A percentile compares a stretch with the other conserved stretches of the same genome.
These are phyloP conservation scores for Loris lydekkerianus DNA, from an alignment of 2,797 vertebrate species.

Conservation along the genomic window DNA sequence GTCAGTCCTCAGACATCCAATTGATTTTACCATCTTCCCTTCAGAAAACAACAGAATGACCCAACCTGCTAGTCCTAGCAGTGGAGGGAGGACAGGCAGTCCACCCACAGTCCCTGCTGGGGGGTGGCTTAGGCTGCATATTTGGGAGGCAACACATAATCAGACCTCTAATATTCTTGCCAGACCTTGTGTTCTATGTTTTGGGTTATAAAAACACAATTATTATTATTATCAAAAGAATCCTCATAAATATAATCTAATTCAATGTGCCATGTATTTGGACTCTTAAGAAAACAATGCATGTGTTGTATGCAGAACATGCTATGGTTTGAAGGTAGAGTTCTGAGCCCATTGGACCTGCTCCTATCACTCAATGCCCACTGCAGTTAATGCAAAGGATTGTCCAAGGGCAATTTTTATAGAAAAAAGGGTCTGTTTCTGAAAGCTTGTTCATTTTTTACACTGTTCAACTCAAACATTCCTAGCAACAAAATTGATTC, in stretches of 20 bases:
- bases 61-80: background rate
- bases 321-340: background rate
- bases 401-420: background rate
- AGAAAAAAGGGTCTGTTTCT: background rate
- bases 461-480: background rate
- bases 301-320: background rate
- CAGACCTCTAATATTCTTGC: background rate
- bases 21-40: background rate
- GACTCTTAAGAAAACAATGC: background rate
- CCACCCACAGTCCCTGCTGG: background rate
- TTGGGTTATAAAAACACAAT: slow-evolving; percentile 6
- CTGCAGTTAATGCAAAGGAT: background rate
- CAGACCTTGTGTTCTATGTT: background rate
- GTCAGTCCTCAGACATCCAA: background rate
- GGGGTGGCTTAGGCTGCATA: background rate
- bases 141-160: background rate
- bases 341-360: background rate
- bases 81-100: background rate
- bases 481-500: background rate
- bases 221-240: background rate
- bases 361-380: background rate
- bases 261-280: background rate
- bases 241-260: background rate
- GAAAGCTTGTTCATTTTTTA: background rate
- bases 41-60: background rate